These are phyloP conservation scores for Orycteropus afer DNA, from an alignment of 2,113 vertebrate species.

Conservation along the genomic window DNA sequence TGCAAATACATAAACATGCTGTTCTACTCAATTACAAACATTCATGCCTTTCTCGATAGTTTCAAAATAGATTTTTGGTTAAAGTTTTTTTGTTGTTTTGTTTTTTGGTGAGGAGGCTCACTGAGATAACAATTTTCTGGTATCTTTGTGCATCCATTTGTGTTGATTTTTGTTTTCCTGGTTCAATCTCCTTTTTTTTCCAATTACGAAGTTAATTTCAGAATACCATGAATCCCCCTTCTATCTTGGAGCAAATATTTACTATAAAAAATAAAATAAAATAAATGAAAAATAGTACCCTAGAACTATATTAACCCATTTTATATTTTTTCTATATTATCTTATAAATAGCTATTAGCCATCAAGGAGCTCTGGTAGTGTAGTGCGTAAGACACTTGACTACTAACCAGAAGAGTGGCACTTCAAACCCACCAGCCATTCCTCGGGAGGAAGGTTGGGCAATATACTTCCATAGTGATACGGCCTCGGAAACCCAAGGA, in stretches of 20 bases:
- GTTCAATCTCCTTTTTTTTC: too few relatives aligned
- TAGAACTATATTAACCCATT: neutral
- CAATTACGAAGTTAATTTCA: neutral
- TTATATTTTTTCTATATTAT: neutral
- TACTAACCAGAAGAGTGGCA: too few relatives aligned
- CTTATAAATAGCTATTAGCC: constrained; percentile 35
- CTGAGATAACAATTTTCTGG: neutral
- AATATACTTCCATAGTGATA: too few relatives aligned
- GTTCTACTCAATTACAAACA: neutral
- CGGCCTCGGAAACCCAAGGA: too few relatives aligned
- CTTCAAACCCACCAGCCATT: too few relatives aligned
- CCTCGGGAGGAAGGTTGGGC: too few relatives aligned
- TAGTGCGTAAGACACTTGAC: too few relatives aligned
- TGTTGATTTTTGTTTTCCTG: too few relatives aligned
- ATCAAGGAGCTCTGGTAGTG: too few relatives aligned
- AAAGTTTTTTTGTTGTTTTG: too few relatives aligned
- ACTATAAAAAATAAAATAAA: constrained; percentile 1
- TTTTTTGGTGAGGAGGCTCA: too few relatives aligned
- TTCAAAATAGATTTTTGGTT: neutral
- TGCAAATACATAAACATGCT: neutral
- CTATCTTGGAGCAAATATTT: neutral
- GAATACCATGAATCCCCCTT: neutral
- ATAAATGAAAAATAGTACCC: neutral
- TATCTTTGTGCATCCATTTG: accelerated
- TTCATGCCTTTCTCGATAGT: neutral